Conservation (phyloP, 2,888 invertebrate species). For the Yponomeuta evonymella region DNA sequence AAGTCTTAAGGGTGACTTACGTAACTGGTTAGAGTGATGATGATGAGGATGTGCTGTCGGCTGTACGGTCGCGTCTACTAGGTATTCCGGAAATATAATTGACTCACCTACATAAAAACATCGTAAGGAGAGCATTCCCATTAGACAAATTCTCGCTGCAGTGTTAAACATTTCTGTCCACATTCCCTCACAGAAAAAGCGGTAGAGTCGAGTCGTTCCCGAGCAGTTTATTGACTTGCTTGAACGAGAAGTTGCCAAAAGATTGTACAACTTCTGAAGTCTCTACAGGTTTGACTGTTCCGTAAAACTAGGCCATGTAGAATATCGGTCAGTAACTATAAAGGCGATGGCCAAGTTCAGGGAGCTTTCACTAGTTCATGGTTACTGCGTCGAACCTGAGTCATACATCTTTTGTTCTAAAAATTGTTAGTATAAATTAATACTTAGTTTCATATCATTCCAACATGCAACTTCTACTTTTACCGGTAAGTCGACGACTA, state of each 20-base stretch:
- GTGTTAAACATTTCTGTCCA: neutral
- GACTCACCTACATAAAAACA: neutral
- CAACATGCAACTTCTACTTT: neutral
- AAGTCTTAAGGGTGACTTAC: too few relatives aligned
- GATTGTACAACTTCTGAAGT: neutral
- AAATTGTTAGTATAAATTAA: neutral
- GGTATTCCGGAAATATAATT: too few relatives aligned
- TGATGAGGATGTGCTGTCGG: too few relatives aligned
- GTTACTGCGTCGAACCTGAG: neutral
- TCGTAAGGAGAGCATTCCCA: neutral
- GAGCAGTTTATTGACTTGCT: neutral
- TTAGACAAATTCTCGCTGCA: neutral
- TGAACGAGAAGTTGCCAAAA: neutral
- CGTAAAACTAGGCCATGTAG: conserved; percentile 25
- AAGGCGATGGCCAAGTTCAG: conserved; percentile 56
- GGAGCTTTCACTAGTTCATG: conserved; percentile 35
- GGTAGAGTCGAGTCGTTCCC: neutral
- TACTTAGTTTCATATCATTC: neutral
- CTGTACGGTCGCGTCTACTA: too few relatives aligned
- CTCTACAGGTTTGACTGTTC: conserved; percentile 34
- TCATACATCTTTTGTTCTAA: neutral
- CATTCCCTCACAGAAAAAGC: neutral
- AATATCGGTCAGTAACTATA: conserved; percentile 33
- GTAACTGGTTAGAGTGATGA: too few relatives aligned
- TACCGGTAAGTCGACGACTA: conserved; percentile 1